A percentile compares a stretch with the other conserved stretches of the same genome.
Conservation (phyloP, 1,140 invertebrate species). For the Nasonia giraulti region DNA sequence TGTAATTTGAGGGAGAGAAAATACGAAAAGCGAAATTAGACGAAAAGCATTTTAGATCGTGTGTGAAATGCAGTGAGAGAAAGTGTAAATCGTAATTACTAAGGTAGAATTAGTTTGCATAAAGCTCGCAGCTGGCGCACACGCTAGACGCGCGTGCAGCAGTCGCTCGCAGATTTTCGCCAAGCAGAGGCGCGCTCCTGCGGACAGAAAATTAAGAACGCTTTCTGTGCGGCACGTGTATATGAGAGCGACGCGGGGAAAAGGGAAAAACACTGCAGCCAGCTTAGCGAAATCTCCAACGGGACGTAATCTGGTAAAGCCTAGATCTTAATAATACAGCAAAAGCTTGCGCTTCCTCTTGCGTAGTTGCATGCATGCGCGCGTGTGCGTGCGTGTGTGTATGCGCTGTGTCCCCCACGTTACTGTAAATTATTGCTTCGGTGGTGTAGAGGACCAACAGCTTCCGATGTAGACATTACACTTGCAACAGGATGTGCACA, state of each 20-base stretch:
- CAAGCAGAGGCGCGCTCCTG: not conserved
- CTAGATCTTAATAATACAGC: conserved; percentile 22
- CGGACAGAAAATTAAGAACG: conserved; percentile 26
- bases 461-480: not conserved
- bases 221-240: not conserved
- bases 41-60: not conserved
- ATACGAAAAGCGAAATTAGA: not conserved
- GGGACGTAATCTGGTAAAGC: not conserved
- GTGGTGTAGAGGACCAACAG: not conserved
- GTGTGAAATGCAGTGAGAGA: not conserved
- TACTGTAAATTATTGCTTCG: not conserved
- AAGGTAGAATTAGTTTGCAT: conserved; percentile 13
- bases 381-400: not conserved
- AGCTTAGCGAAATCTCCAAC: conserved; percentile 14
- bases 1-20: not conserved
- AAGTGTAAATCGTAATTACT: not conserved
- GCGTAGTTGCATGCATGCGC: too few relatives aligned
- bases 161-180: not conserved
- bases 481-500: not conserved
- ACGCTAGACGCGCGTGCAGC: too few relatives aligned
- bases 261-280: too few relatives aligned
- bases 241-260: not conserved
- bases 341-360: too few relatives aligned
- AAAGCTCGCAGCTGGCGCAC: not conserved
- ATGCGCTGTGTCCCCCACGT: not conserved